Evolutionary conservation across 2,113 vertebrate genomes (phyloP).

Genomic region (Vimba vimba): DNA sequence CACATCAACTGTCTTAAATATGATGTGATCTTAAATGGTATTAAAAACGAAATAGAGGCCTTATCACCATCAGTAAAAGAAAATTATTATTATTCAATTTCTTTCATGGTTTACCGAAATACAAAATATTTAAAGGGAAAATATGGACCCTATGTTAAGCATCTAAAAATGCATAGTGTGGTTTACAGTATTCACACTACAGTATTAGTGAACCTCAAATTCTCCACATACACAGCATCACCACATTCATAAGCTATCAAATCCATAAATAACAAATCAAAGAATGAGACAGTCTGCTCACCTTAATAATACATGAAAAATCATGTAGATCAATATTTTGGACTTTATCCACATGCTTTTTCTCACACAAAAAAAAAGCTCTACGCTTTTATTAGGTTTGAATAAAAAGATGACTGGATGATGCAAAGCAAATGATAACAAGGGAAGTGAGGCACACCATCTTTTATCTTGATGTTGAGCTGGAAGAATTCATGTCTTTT

Average conservation of each 20-base stretch:
- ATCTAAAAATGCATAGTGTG: slow-evolving; percentile 33
- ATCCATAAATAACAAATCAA: slow-evolving; percentile 20
- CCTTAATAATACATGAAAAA: slow-evolving; percentile 51
- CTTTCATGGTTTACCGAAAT: not conserved
- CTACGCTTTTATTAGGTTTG: slow-evolving; percentile 8
- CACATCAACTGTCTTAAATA: not conserved
- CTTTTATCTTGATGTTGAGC: slow-evolving; percentile 22
- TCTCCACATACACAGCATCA: slow-evolving; percentile 33
- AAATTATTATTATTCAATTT: not conserved
- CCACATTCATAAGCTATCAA: slow-evolving; percentile 26
- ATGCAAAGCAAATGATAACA: slow-evolving; percentile 42
- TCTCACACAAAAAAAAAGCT: not conserved
- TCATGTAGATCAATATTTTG: slow-evolving; percentile 48
- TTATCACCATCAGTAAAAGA: not conserved
- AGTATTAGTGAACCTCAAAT: slow-evolving; percentile 11
- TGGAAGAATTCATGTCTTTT: slow-evolving; percentile 28
- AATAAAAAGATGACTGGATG: slow-evolving; percentile 35
- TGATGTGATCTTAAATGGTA: not conserved
- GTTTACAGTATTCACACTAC: slow-evolving; percentile 27
- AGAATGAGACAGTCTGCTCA: not conserved
- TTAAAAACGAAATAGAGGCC: not conserved
- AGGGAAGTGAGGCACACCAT: not conserved
- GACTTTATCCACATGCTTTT: not conserved
- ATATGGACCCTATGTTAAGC: not conserved
- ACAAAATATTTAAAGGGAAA: not conserved